phyloP scores from a whole-genome alignment of 2,797 vertebrate species.

The Enteromius treurensis region DNA sequence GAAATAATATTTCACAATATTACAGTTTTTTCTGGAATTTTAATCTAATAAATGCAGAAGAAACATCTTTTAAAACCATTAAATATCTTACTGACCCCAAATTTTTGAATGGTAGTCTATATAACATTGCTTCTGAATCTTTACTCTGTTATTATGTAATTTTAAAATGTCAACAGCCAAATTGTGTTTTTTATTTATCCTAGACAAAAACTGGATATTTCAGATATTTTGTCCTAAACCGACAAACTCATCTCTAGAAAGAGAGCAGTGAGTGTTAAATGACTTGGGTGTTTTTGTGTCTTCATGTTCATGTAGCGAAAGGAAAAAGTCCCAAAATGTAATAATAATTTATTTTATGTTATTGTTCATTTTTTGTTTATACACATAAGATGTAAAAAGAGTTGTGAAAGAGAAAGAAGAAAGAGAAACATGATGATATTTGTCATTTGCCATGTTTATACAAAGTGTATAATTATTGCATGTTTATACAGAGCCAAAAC shows the following conservation, averaged over 20 bases:
- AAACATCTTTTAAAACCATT: too few species aligned
- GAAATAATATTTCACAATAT: too few species aligned
- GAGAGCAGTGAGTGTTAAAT: neutral
- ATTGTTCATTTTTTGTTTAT: neutral
- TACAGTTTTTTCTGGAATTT: too few species aligned
- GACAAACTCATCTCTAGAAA: neutral
- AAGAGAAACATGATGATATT: neutral
- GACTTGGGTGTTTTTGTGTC: neutral
- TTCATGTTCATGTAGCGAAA: neutral
- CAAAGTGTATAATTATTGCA: neutral
- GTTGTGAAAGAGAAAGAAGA: neutral
- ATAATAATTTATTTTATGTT: slow-evolving; percentile 23
- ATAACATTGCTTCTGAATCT: neutral
- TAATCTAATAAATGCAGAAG: too few species aligned
- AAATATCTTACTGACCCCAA: too few species aligned
- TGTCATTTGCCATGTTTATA: slow-evolving; percentile 13
- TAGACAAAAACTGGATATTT: neutral
- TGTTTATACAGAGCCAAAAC: slow-evolving; percentile 7
- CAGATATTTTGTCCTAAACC: neutral
- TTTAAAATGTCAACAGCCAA: neutral
- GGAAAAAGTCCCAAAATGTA: neutral
- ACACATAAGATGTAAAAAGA: neutral
- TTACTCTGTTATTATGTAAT: neutral
- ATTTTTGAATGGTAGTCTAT: too few species aligned
- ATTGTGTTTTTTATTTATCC: neutral